Base-by-base conservation (phyloP, 2,797 vertebrate species). In the Distichodus sexfasciatus region DNA sequence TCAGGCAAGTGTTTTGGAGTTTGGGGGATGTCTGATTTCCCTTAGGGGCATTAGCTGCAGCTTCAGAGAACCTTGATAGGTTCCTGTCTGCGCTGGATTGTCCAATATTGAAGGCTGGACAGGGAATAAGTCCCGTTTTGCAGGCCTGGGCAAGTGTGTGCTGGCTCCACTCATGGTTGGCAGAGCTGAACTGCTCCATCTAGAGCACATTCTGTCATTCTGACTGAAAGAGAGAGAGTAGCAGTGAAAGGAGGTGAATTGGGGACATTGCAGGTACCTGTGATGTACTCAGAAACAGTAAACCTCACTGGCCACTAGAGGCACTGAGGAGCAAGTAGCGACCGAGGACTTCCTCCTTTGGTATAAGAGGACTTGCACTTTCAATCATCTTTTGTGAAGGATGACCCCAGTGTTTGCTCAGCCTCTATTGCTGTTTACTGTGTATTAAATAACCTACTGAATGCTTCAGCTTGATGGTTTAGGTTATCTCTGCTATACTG, bases 71-170 rank as follows among this genome's bases (percentile, higher is more conserved):
- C 80, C 74, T 83, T 78, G 81, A 77, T 68, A 71, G 79, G 50
- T 83, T 76, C 77, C 82, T 85, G 85, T 85, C 83, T 86, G 78
- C 82, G 85, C 86, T 88, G 87, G 86, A 88, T 89, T 85, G 88
- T 89, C 80, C 82, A 86, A 83, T 86, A 81, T 82, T 79, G 83
- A 81, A 79, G 82, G 81, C 82, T 85, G 83, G 69, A 77, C 62
- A 38, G 53, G 54, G 58, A 72, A 74, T 69, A 69, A 67, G 47
- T 69, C 62, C 46, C 33, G 35, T 43, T 60, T 60, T 53, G 47
- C 58, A 44, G 50, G 53, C 57, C 65, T 69, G 73, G 71, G 72
- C 54, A 72, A 58, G 66, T 29, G 33, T 50, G 41, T 26, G 82
- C 85, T 86, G 80, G 35, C 21, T 23, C 21, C 76, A 83, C 79